Conservation (phyloP, 53 echinoderm and acorn worm genomes). For the Crossaster papposus region DNA sequence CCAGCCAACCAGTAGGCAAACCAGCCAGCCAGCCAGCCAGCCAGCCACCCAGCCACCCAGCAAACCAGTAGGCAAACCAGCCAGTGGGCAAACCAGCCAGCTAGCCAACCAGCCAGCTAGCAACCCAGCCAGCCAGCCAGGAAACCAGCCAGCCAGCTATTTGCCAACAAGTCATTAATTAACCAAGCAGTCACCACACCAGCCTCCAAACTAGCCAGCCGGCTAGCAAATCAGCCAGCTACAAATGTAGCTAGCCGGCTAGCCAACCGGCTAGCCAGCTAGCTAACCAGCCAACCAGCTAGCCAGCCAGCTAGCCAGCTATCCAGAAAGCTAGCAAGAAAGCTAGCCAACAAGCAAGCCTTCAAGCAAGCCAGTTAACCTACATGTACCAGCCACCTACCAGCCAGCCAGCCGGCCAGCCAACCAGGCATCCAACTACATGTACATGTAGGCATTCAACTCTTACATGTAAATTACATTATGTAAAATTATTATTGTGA, state of each 20-base stretch:
- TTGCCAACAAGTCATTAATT: no score
- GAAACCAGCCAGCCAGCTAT: not conserved
- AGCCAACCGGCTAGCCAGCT: not conserved
- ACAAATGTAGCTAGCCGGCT: no score
- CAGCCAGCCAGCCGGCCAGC: not conserved
- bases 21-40: not conserved
- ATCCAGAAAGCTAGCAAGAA: not conserved
- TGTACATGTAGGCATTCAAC: not conserved
- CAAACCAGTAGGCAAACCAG: no score
- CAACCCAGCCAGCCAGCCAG: not conserved
- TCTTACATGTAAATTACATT: no score
- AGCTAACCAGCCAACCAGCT: not conserved
- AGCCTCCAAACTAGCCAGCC: not conserved
- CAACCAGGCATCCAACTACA: not conserved
- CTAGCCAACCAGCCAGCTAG: conserved; percentile 11
- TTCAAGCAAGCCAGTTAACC: not conserved
- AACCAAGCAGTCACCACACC: no score
- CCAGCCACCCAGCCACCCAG: not conserved
- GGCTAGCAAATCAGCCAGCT: not conserved
- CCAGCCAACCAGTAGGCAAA: not conserved
- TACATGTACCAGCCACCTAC: no score
- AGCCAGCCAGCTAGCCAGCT: not conserved
- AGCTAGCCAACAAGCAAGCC: not conserved
- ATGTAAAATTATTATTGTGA: no score
- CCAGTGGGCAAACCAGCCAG: not conserved